Percentiles rank a stretch among this genome's conserved stretches.
Evolutionary conservation across 2,113 vertebrate genomes (phyloP).

Genomic region (Rafetus swinhoei): DNA sequence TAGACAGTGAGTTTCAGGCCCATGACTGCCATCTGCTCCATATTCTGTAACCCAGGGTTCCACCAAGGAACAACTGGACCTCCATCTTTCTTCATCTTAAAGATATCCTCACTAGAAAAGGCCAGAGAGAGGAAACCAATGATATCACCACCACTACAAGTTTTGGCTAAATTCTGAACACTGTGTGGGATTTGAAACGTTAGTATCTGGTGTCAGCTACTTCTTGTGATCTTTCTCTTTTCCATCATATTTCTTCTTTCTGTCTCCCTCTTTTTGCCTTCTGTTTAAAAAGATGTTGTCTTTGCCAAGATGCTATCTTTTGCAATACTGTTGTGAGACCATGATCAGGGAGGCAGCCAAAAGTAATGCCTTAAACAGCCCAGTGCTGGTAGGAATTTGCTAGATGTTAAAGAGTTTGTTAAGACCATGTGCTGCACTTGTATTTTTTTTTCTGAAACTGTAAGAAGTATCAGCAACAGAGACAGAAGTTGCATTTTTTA

Average conservation of each 20-base stretch:
- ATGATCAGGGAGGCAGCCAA: background rate
- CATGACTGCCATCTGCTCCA: background rate
- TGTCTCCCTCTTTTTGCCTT: background rate
- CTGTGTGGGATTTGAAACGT: background rate
- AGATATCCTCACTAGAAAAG: background rate
- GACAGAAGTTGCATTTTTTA: background rate
- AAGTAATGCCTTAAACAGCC: background rate
- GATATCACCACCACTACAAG: background rate
- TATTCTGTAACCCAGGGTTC: background rate
- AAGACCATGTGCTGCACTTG: too few species aligned
- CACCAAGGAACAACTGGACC: background rate
- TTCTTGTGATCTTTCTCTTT: background rate
- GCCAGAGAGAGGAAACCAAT: background rate
- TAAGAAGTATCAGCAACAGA: too few species aligned
- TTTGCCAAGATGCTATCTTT: background rate
- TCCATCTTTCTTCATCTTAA: background rate
- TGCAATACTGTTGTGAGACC: background rate
- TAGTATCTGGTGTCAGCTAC: background rate
- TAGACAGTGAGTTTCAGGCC: background rate
- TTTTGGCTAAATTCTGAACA: background rate
- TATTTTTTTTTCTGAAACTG: too few species aligned
- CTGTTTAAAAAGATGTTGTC: background rate
- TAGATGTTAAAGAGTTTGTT: too few species aligned
- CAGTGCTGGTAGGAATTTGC: too few species aligned
- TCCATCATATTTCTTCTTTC: background rate